Conservation (phyloP, 2,113 vertebrate genomes). For the Numida meleagris region DNA sequence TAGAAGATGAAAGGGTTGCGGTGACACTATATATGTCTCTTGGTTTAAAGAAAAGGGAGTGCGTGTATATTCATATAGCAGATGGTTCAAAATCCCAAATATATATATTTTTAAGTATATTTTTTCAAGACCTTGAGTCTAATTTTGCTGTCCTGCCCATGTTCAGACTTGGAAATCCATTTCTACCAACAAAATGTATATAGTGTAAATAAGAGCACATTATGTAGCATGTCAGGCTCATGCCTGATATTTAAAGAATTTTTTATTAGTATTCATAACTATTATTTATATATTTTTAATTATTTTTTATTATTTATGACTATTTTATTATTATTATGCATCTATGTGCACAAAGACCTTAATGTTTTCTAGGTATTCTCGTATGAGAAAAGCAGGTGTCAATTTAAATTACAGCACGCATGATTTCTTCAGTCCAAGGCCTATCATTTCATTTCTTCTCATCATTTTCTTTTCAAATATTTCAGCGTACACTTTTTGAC, state of each 20-base stretch:
- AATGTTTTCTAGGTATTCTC: background rate
- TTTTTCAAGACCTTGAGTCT: background rate
- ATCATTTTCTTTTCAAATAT: background rate
- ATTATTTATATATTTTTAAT: too few relatives aligned
- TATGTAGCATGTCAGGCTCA: rapidly evolving
- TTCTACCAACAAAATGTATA: background rate
- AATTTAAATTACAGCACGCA: background rate
- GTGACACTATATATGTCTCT: background rate
- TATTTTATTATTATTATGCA: background rate
- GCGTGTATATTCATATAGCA: background rate
- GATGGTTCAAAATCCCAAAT: background rate
- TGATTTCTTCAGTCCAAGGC: background rate
- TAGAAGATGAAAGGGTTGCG: background rate
- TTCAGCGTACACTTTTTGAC: background rate
- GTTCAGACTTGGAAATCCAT: background rate
- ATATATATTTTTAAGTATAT: background rate
- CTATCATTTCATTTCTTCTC: background rate
- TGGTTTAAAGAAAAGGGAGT: background rate
- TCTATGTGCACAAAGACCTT: background rate
- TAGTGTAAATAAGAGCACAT: background rate
- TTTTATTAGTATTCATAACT: background rate
- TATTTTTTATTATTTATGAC: too few relatives aligned
- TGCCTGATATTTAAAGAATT: background rate
- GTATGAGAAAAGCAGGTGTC: background rate
- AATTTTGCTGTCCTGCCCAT: background rate